phyloP scores from a whole-genome alignment of 2,888 invertebrate genomes.

The Tridacna gigas region DNA sequence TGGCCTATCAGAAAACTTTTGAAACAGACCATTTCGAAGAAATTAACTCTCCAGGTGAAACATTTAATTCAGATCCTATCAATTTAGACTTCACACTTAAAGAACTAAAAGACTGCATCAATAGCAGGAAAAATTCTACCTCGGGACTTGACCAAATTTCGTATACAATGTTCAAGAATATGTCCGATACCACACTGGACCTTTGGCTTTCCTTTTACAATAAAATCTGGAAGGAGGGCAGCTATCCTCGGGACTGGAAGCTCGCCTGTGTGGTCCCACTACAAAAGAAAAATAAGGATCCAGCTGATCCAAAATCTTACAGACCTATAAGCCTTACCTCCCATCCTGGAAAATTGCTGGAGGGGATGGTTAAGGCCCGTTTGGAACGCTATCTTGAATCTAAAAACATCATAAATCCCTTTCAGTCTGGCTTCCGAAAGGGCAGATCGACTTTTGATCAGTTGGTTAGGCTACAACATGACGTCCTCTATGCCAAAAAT shows the following conservation, averaged over 20 bases:
- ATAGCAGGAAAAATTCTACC: slow-evolving; percentile 13
- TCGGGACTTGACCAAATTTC: slow-evolving; percentile 18
- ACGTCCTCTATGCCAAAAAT: slow-evolving; percentile 13
- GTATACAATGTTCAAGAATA: slow-evolving; percentile 9
- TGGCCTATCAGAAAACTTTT: slow-evolving; percentile 24
- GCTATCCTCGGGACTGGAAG: slow-evolving; percentile 22
- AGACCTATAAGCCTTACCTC: slow-evolving; percentile 40
- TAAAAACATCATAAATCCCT: slow-evolving; percentile 22
- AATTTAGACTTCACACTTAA: slow-evolving; percentile 17
- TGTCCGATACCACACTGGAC: background rate
- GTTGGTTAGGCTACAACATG: slow-evolving; percentile 21
- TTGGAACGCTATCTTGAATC: slow-evolving; percentile 12
- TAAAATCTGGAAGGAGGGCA: slow-evolving; percentile 2
- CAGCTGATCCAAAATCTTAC: slow-evolving; percentile 31
- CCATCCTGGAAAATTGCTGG: slow-evolving; percentile 32
- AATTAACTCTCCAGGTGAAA: background rate
- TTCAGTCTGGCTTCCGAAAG: slow-evolving; percentile 30
- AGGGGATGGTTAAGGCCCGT: slow-evolving; percentile 27
- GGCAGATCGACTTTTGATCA: slow-evolving; percentile 19
- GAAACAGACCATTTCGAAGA: background rate
- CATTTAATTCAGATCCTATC: background rate
- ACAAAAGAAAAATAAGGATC: slow-evolving; percentile 6
- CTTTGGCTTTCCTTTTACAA: background rate
- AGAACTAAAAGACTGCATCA: slow-evolving; percentile 17
- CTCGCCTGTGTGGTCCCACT: slow-evolving; percentile 36